Percentiles rank a stretch among this genome's conserved stretches.
These are phyloP conservation scores for Heterodera schachtii DNA, from an alignment of 1,140 invertebrate genomes.

Conservation along the genomic window DNA sequence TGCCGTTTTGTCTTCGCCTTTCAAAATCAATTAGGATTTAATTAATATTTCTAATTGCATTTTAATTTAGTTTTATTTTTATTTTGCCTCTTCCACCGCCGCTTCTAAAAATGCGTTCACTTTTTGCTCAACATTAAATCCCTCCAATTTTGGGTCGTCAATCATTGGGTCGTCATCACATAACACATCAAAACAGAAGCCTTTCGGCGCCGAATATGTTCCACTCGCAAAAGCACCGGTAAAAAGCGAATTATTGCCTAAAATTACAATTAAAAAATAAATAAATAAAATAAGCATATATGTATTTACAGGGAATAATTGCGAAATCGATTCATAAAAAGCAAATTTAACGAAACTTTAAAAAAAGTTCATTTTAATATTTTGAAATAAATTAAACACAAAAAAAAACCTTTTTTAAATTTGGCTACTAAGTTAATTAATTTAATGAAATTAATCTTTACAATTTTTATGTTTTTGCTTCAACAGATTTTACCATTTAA, in stretches of 20 bases:
- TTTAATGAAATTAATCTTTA: too few species aligned
- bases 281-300: too few species aligned
- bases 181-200: constrained; percentile 85
- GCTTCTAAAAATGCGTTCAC: constrained; percentile 67
- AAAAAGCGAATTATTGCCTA: constrained; percentile 51
- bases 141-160: constrained; percentile 70
- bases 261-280: not conserved
- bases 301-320: too few species aligned
- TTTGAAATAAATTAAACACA: too few species aligned
- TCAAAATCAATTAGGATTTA: too few species aligned
- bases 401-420: too few species aligned
- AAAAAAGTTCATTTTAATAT: too few species aligned
- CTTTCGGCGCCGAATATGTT: constrained; percentile 71
- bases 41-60: not conserved
- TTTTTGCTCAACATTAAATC: constrained; percentile 70
- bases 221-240: constrained; percentile 57
- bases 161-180: constrained; percentile 79
- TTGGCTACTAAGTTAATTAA: too few species aligned
- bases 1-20: constrained; percentile 21
- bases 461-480: too few species aligned
- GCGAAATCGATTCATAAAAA: too few species aligned
- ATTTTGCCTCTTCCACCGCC: constrained; percentile 67
- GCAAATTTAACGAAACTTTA: too few species aligned
- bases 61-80: constrained; percentile 67
- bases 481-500: too few species aligned